Conservation (phyloP, 2,797 vertebrate genomes). For the Pygocentrus nattereri region DNA sequence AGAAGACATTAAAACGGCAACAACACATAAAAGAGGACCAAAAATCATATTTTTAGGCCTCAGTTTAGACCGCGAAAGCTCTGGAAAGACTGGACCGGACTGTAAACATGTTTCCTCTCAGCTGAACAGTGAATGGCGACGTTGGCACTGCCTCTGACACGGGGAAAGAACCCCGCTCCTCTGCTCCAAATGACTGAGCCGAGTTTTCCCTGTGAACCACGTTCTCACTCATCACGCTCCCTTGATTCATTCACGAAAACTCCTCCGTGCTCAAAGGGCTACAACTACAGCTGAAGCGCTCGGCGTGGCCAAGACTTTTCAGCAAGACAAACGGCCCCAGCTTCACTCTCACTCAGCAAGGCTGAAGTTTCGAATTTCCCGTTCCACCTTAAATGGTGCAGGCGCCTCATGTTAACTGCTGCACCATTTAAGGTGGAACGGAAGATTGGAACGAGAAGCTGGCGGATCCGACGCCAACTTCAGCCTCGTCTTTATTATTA, state of each 20-base stretch:
- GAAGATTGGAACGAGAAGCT: too few species aligned
- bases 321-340: too few species aligned
- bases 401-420: too few species aligned
- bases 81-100: background rate
- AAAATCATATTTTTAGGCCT: too few species aligned
- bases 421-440: too few species aligned
- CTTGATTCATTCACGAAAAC: slow-evolving; percentile 4
- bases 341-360: background rate
- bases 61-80: background rate
- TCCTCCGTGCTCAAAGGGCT: background rate
- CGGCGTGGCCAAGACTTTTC: background rate
- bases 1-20: too few species aligned
- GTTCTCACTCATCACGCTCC: background rate
- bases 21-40: too few species aligned
- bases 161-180: background rate
- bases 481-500: background rate
- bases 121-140: background rate
- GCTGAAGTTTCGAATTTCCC: too few species aligned
- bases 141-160: too few species aligned
- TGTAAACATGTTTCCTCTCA: background rate
- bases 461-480: too few species aligned
- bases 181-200: slow-evolving; percentile 5
- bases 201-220: background rate
- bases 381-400: too few species aligned
- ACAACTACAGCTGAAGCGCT: background rate